Evolutionary conservation across 2,113 vertebrate species (phyloP).

Genomic region (Monopterus albus): DNA sequence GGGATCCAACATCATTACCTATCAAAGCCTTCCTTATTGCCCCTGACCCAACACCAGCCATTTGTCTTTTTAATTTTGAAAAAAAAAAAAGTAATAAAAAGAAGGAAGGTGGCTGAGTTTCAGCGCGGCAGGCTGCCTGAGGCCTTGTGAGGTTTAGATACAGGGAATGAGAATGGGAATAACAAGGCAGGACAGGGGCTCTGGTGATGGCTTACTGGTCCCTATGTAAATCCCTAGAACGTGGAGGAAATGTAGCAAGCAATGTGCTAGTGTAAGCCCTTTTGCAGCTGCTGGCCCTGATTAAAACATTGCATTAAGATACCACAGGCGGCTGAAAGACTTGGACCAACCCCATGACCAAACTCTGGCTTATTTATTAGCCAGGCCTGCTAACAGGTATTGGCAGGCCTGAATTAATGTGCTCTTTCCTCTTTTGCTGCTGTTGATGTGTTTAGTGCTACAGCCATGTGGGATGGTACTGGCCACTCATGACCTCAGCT

Average conservation of each 20-base stretch:
- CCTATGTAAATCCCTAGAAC: conserved; percentile 59
- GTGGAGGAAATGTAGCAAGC: conserved; percentile 54
- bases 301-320: conserved; percentile 78
- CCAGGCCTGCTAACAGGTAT: conserved; percentile 62
- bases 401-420: conserved; percentile 73
- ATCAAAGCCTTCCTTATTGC: conserved; percentile 69
- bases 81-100: conserved; percentile 16
- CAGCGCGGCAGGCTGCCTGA: conserved; percentile 17
- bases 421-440: conserved; percentile 58
- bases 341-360: conserved; percentile 36
- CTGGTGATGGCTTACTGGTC: conserved; percentile 51
- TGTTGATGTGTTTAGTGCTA: conserved; percentile 76
- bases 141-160: conserved; percentile 36
- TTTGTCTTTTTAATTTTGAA: conserved; percentile 73
- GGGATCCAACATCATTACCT: conserved; percentile 70
- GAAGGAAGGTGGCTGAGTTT: conserved; percentile 24
- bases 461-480: conserved; percentile 73
- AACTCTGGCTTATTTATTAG: conserved; percentile 71
- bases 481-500: conserved; percentile 80
- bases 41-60: conserved; percentile 45
- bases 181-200: conserved; percentile 44
- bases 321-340: conserved; percentile 55
- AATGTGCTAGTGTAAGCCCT: conserved; percentile 60
- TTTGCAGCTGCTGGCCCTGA: conserved; percentile 62
- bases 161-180: conserved; percentile 45